Base-by-base conservation (phyloP, 2,888 invertebrate species). In the Macropis europaea region DNA sequence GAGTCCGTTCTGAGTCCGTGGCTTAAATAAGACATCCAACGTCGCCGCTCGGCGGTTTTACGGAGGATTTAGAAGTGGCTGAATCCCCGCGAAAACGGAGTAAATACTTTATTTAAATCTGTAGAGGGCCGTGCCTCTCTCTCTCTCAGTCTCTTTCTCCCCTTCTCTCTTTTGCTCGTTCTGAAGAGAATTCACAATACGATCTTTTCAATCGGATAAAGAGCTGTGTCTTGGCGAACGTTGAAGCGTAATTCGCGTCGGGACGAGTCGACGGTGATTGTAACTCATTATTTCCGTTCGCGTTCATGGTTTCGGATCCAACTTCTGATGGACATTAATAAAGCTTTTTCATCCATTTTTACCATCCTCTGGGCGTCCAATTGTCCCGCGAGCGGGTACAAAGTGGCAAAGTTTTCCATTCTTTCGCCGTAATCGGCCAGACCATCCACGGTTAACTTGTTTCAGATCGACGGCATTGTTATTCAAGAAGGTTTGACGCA, bases 21-120 rank as follows among this genome's bases (percentile, higher is more conserved):
- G 38, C 66, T 76, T 77, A 75, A 83, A 82, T 82, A 82, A 82
- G 81, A 79, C 76, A 77, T 56, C 59, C 60, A 34, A 43, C 59
- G 24, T 42, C 38, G 68, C 2, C 13, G 30, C 4, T 15, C 36
- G n/a, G n/a, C n/a, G 54, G 34, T 56, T 36, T 67, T 26, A 48
- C 40, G 22, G 43, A 28, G 63, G 50, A 69, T 72, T 63, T 67
- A 48, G 32, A 3, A 28, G 43, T n/a, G 36, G n/a, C 28, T 26
- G 30, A 48, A 45, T 48, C 53, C 15, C 30, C 19, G 34, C 19
- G 34, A 13, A 36, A 56, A 38, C 48, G 59, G 63, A 36, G 48
- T 48, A 60, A 68, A 67, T 56, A 54, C 52, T 69, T 71, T 59
- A 64, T 68, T 67, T 22, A 48, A 30, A 30, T 68, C 59, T 61